Evolutionary conservation across 2,888 invertebrate genomes (phyloP).

Genomic region (Merodon equestris): DNA sequence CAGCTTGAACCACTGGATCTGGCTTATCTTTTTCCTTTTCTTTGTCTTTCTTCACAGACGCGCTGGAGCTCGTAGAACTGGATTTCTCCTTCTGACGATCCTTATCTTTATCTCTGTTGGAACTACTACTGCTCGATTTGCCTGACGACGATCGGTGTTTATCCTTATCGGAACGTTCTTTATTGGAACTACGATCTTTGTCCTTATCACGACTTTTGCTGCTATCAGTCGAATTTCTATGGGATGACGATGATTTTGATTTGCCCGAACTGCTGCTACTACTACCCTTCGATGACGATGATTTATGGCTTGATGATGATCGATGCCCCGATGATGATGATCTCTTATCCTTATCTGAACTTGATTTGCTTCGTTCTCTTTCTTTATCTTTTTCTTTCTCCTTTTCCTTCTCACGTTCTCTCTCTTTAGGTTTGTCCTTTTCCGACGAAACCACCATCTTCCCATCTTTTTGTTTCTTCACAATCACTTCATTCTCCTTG

Average conservation of each 20-base stretch:
- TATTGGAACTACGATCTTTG: slow-evolving; percentile 74
- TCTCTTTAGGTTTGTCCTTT: slow-evolving; percentile 47
- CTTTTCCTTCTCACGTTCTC: slow-evolving; percentile 71
- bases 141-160: slow-evolving; percentile 73
- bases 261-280: slow-evolving; percentile 71
- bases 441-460: slow-evolving; percentile 58
- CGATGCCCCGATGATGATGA: slow-evolving; percentile 77
- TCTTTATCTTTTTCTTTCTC: slow-evolving; percentile 47
- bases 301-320: slow-evolving; percentile 78
- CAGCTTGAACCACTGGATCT: slow-evolving; percentile 79
- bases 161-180: slow-evolving; percentile 76
- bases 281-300: slow-evolving; percentile 74
- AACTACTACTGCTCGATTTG: slow-evolving; percentile 73
- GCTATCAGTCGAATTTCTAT: slow-evolving; percentile 73
- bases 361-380: slow-evolving; percentile 73
- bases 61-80: slow-evolving; percentile 13
- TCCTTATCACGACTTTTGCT: slow-evolving; percentile 55
- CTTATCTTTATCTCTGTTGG: slow-evolving; percentile 79
- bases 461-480: slow-evolving; percentile 75
- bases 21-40: slow-evolving; percentile 39
- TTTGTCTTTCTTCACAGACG: slow-evolving; percentile 70
- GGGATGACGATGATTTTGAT: slow-evolving; percentile 73
- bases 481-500: slow-evolving; percentile 71
- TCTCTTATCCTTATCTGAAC: slow-evolving; percentile 74
- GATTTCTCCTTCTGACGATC: slow-evolving; percentile 79